These are phyloP conservation scores for Melanostoma scalare DNA, from an alignment of 2,888 invertebrate genomes.

Conservation along the genomic window DNA sequence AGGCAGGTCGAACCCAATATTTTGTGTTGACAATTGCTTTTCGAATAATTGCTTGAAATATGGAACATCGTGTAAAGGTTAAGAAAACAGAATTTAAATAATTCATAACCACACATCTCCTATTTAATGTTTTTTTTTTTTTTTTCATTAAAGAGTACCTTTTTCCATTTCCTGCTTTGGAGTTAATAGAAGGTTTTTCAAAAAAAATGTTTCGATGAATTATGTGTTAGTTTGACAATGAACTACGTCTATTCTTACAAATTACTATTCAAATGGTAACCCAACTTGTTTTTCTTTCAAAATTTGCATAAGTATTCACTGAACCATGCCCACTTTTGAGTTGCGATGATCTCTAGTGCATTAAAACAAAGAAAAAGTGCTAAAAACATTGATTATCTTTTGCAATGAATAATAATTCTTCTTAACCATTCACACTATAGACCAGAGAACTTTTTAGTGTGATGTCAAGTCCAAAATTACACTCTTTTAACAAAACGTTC, in stretches of 20 bases:
- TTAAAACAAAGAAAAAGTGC: background rate
- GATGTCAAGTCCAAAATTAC: slow-evolving; percentile 66
- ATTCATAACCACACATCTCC: no score
- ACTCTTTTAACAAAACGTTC: slow-evolving; percentile 38
- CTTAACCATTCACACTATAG: background rate
- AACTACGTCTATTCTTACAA: background rate
- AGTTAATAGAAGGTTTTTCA: no score
- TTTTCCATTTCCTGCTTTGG: no score
- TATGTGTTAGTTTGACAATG: no score
- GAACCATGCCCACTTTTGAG: slow-evolving; percentile 3
- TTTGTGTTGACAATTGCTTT: no score
- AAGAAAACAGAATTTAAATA: no score
- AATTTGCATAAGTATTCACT: slow-evolving; percentile 13
- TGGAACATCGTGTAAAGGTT: no score
- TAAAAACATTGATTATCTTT: slow-evolving; percentile 21
- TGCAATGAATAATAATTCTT: slow-evolving; percentile 1
- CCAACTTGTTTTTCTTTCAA: background rate
- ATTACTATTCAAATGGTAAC: background rate
- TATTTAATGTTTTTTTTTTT: no score
- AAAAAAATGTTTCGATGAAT: no score
- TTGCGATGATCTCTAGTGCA: slow-evolving; percentile 34
- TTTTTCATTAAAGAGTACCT: no score
- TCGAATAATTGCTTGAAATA: no score
- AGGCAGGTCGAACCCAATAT: no score
- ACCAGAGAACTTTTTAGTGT: background rate